A percentile compares a stretch with the other conserved stretches of the same genome.
These are phyloP conservation scores for Myiotriccus ornatus DNA, from an alignment of 2,797 vertebrate species.

Conservation along the genomic window DNA sequence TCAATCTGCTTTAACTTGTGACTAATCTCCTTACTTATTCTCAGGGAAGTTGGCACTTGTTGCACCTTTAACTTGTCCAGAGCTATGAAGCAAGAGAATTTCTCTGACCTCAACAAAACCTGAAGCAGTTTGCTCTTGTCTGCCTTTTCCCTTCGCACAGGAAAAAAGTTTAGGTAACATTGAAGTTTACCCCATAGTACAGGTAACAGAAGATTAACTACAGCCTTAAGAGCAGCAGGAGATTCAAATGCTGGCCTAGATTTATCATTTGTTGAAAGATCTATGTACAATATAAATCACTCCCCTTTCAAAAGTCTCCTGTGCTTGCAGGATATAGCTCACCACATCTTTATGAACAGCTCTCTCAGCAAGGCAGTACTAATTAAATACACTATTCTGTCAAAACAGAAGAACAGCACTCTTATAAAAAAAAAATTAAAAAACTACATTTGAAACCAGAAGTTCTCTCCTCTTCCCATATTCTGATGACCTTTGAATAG, in stretches of 20 bases:
- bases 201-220: neutral
- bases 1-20: conserved; percentile 68
- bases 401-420: neutral
- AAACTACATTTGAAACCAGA: neutral
- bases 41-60: conserved; percentile 59
- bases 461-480: neutral
- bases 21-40: conserved; percentile 69
- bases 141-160: conserved; percentile 8
- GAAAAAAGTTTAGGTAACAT: neutral
- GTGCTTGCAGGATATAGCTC: neutral
- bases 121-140: conserved; percentile 31
- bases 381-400: neutral
- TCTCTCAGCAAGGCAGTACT: neutral
- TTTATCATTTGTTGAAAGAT: neutral
- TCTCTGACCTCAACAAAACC: conserved; percentile 38
- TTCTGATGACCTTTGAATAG: neutral
- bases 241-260: neutral
- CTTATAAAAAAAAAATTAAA: neutral
- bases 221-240: neutral
- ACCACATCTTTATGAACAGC: neutral
- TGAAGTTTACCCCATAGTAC: neutral
- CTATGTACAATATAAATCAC: neutral
- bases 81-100: conserved; percentile 24
- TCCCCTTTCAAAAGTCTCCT: neutral
- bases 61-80: conserved; percentile 42